Evolutionary conservation across 2,113 vertebrate genomes (phyloP), one percentile per base, ranked within the genome.

Genomic region (Zapus hudsonius): DNA sequence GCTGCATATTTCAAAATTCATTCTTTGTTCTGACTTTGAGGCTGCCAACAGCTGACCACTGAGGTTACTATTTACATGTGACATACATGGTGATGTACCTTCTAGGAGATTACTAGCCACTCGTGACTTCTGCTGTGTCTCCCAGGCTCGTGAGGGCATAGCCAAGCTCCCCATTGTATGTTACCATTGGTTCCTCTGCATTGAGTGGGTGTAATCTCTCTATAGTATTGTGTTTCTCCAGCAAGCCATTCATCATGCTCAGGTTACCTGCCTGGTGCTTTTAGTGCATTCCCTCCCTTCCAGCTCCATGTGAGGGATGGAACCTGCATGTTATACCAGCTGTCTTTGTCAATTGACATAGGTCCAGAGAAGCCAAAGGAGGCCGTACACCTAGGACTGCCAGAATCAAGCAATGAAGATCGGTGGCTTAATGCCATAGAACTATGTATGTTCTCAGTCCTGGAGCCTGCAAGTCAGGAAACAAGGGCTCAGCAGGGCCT

Each of bases 151-250:
- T 0, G 22, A 36, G 82, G 44, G 55, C 2, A 83, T 1, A 13
- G 22, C 42, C 36, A 59, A 42, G 22, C 31, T 31, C 20, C 12
- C 38, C 7, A n/a, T 36, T 20, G 5, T 23, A 2, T 25, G 22
- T 29, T 52, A 27, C 63, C 47, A 70, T 82, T 79, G 22, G 23
- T 80, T 52, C 4, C 0, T 52, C 52, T 52, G 52, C 4, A 47
- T 16, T 1, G 11, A 7, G 2, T 1, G 19, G 38, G 22, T 23
- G 6, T 36, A 4, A 55, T 11, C 87, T 31, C 33, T 59, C n/a
- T 25, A 31, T 38, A 0, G 0, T 3, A 3, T 38, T 33, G 3
- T 63, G 64, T 5, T 44, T 15, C n/a, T 16, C 0, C 0, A 22
- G 44, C 1, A 4, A 1, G 3, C 38, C 31, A 7, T 64, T 44